Evolutionary conservation across 2,797 vertebrate genomes (phyloP).

Genomic region (Enteromius anoplus): DNA sequence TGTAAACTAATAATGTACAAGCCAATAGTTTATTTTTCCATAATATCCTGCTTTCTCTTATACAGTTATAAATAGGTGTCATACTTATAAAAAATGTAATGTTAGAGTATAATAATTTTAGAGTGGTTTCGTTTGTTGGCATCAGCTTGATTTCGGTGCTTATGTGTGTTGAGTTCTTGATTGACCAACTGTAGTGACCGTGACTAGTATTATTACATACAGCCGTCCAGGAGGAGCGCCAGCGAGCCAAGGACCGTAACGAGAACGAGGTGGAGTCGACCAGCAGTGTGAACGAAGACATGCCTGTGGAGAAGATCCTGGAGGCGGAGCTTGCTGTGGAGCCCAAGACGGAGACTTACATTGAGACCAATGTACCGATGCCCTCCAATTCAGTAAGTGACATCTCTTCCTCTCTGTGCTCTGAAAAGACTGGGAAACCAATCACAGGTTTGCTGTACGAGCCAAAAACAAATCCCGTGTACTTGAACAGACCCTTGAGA

Average conservation of each 20-base stretch:
- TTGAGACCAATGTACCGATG: constrained; percentile 90
- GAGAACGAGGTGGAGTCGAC: constrained; percentile 96
- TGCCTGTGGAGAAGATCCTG: constrained; percentile 98
- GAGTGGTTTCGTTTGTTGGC: not conserved
- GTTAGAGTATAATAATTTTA: not conserved
- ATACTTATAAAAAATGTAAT: not conserved
- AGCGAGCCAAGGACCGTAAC: constrained; percentile 92
- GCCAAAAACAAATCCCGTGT: not conserved
- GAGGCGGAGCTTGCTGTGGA: constrained; percentile 96
- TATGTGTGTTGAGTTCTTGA: constrained; percentile 2
- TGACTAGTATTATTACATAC: constrained; percentile 82
- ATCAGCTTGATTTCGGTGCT: not conserved
- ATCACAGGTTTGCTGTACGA: not conserved
- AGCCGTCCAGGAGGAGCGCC: constrained; percentile 98
- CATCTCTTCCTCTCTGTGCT: not conserved
- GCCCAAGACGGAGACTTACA: constrained; percentile 97
- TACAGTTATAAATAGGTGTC: not conserved
- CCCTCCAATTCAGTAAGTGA: constrained; percentile 91
- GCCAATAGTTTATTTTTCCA: not conserved
- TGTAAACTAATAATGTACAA: not conserved
- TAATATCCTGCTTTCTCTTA: not conserved
- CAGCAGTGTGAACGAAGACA: constrained; percentile 94
- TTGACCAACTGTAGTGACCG: constrained; percentile 78
- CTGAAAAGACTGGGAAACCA: not conserved
- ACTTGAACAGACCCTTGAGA: not conserved